A percentile compares a stretch with the other conserved stretches of the same genome.
phyloP scores from a whole-genome alignment of 2,113 vertebrate species.

The Panthera tigris region DNA sequence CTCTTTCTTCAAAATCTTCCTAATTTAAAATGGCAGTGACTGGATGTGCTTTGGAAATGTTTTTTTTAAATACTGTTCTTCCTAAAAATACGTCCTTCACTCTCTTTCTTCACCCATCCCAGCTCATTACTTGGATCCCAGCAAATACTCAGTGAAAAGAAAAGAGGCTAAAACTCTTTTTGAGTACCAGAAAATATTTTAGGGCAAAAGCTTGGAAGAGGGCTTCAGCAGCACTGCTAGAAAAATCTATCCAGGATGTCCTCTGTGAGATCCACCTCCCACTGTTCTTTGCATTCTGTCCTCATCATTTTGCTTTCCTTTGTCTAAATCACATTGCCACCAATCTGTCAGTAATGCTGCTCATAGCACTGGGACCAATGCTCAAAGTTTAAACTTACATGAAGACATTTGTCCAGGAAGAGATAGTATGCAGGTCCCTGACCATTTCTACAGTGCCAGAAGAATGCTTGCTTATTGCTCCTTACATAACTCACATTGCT shows the following conservation, averaged over 20 bases:
- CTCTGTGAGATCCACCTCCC: neutral
- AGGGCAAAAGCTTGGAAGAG: neutral
- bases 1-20: neutral
- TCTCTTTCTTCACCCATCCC: neutral
- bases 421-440: neutral
- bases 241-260: slow-evolving; percentile 23
- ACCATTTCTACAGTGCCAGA: neutral
- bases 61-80: neutral
- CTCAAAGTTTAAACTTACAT: neutral
- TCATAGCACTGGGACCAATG: too few species aligned
- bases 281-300: neutral
- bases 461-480: neutral
- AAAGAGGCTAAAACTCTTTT: neutral
- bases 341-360: neutral
- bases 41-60: neutral
- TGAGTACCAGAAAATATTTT: neutral
- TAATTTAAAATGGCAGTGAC: neutral
- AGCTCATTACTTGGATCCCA: neutral
- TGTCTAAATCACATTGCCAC: neutral
- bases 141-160: neutral
- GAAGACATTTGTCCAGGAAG: neutral
- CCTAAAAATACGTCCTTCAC: neutral
- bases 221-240: neutral
- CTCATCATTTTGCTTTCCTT: neutral
- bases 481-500: neutral